Base-by-base conservation (phyloP, 2,797 vertebrate genomes). In the Tapera naevia region DNA sequence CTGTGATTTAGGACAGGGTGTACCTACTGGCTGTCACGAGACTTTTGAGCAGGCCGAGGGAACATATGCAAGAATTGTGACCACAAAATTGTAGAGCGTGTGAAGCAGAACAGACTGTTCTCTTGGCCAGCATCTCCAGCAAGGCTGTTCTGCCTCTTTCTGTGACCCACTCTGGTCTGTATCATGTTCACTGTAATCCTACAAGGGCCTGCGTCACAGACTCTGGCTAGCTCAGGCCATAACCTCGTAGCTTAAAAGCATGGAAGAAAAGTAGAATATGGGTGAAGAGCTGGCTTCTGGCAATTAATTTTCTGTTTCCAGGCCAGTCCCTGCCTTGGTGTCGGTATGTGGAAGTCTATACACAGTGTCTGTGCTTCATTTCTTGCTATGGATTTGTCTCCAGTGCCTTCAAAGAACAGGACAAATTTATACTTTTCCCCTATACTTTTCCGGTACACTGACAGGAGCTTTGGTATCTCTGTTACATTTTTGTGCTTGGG, bases 171-270 rank as follows among this genome's bases (percentile, higher is more conserved):
- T 9, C 35, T 22, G 28, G 12, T 45, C n/a, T 50, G n/a, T 70
- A 51, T 28, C 46, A 17, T 0, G 0, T 8, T 15, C 15, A 1
- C 19, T 33, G 58, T 72, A 67, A 56, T 82, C 43, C 46, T 89
- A 45, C 41, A 65, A 53, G 72, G 27, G 10, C 33, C 80, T 50
- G 35, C 19, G 3, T 10, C 28, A 19, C 22, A 58, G 56, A 28
- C 7, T 7, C n/a, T 33, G 27, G 33, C 58, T 33, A 6, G 32
- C 71, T 80, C 15, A 17, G 46, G 9, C 32, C 25, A 4, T 23
- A 33, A 5, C 0, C 0, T 41, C 43, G 7, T 37, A 5, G 2
- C 45, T 79, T 69, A 71, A 39, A 73, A 65, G 25, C 23, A 14
- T 5, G 2, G 13, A 9, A 57, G 28, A 28, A 15, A 56, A 22